phyloP scores from a whole-genome alignment of 2,888 invertebrate genomes.

The Parasteatoda lunata region DNA sequence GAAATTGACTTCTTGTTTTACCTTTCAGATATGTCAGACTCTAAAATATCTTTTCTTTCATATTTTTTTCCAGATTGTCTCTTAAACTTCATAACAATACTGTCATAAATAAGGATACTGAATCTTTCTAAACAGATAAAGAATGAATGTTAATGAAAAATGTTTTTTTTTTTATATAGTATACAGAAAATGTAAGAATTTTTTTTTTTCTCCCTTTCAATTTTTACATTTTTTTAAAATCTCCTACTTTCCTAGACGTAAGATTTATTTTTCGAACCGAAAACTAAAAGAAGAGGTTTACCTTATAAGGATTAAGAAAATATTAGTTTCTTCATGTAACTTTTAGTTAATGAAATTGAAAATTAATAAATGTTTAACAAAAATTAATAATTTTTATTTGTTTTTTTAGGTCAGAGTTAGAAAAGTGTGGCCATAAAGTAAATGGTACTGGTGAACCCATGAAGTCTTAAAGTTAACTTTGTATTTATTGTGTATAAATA shows the following conservation, averaged over 20 bases:
- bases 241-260: not conserved
- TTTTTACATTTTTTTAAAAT: not conserved
- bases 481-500: not conserved
- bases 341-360: no score
- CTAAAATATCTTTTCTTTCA: no score
- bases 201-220: not conserved
- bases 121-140: not conserved
- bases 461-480: conserved; percentile 36
- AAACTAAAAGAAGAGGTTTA: no score
- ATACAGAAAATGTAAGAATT: not conserved
- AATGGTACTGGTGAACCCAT: conserved; percentile 65
- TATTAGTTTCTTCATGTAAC: no score
- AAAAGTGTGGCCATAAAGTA: conserved; percentile 62
- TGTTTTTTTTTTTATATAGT: not conserved
- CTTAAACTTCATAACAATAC: no score
- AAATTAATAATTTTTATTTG: no score
- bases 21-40: no score
- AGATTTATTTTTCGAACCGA: no score
- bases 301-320: no score
- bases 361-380: no score
- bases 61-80: no score
- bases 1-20: no score
- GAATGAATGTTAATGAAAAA: not conserved
- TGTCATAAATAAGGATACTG: not conserved
- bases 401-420: conserved; percentile 51